Conservation (phyloP, 2,888 invertebrate genomes). For the Synergus laeviventris region DNA sequence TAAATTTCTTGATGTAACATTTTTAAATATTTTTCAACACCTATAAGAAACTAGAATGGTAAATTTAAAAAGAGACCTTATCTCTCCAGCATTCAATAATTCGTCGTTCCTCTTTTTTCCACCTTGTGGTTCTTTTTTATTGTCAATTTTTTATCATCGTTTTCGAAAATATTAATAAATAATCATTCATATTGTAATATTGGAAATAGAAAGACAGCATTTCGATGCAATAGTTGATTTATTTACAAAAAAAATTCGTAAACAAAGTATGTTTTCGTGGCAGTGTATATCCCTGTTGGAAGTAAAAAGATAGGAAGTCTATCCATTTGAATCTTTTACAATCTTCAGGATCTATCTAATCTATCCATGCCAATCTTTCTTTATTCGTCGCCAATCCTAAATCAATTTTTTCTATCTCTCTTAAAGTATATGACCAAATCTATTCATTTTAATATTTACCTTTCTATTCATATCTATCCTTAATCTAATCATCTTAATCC, state of each 20-base stretch:
- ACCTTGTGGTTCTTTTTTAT: background rate
- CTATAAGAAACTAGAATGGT: background rate
- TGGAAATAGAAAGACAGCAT: background rate
- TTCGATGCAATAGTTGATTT: conserved; percentile 5
- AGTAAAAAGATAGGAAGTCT: too few species aligned
- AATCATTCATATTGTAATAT: background rate
- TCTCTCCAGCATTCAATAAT: conserved; percentile 10
- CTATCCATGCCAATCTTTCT: too few species aligned
- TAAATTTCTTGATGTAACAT: background rate
- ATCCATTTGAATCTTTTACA: too few species aligned
- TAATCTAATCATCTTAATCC: too few species aligned
- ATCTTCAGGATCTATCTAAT: too few species aligned
- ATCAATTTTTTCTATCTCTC: too few species aligned
- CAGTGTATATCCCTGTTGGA: too few species aligned
- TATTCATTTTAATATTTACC: too few species aligned
- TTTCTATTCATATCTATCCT: too few species aligned
- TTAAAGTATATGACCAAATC: too few species aligned
- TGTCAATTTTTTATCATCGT: background rate
- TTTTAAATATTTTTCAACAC: background rate
- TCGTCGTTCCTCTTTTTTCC: conserved; percentile 9
- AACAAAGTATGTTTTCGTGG: conserved; percentile 23
- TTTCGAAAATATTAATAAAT: background rate
- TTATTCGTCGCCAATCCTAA: too few species aligned
- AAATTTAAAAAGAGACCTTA: background rate
- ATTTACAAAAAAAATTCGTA: conserved; percentile 29